phyloP scores from a whole-genome alignment of 2,888 invertebrate genomes.

The Asteroscopus sphinx region DNA sequence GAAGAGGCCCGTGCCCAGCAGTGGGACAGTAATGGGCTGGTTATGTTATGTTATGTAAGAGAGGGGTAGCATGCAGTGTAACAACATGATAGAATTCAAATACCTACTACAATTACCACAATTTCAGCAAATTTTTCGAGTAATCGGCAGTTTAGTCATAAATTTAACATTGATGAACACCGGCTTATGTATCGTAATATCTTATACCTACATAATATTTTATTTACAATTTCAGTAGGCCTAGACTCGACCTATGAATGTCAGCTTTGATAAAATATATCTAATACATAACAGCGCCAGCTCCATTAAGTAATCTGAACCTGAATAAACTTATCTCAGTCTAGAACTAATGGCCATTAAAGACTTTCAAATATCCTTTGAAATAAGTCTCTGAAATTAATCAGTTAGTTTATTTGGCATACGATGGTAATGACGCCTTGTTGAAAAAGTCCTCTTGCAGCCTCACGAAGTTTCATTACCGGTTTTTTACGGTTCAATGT shows the following conservation, averaged over 20 bases:
- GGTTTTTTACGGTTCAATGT: constrained; percentile 59
- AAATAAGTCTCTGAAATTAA: constrained; percentile 43
- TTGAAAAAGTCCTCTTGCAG: constrained; percentile 55
- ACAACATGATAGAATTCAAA: no score
- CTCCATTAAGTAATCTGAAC: constrained; percentile 47
- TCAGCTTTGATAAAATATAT: constrained; percentile 29
- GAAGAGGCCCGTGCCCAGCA: no score
- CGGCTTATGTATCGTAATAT: no score
- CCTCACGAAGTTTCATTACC: constrained; percentile 60
- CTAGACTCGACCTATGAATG: constrained; percentile 8
- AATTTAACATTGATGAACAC: no score
- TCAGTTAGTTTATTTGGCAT: constrained; percentile 38
- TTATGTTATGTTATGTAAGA: no score
- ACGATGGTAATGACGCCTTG: constrained; percentile 46
- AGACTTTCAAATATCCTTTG: constrained; percentile 50
- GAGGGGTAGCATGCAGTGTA: no score
- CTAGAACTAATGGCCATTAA: constrained; percentile 31
- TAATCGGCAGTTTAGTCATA: constrained; percentile 2
- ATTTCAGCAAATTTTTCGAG: no score
- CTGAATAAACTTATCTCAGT: constrained; percentile 49
- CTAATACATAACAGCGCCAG: constrained; percentile 37
- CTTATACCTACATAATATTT: no score
- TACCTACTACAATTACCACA: no score
- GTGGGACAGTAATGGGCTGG: no score
- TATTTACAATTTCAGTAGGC: no score